A percentile compares a stretch with the other conserved stretches of the same genome.
These are phyloP conservation scores for Drosophila mulleri DNA, from an alignment of 2,888 invertebrate species.

Conservation along the genomic window DNA sequence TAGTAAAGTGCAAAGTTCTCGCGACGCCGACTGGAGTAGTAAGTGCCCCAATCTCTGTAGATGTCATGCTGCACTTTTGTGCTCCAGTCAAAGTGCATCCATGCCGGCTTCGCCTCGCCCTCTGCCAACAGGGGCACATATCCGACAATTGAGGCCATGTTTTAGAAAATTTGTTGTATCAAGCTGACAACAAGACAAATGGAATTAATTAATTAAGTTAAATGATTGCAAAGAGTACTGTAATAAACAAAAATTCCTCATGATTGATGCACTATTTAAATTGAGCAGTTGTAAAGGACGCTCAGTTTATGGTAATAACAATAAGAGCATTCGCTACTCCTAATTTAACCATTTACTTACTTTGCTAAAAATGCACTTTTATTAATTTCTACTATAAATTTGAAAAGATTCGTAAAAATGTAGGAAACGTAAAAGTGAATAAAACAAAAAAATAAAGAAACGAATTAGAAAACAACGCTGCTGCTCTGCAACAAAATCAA, in stretches of 20 bases:
- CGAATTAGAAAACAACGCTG: not conserved
- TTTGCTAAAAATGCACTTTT: not conserved
- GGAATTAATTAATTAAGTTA: not conserved
- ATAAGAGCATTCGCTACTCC: no score
- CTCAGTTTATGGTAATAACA: no score
- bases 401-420: not conserved
- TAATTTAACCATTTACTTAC: not conserved
- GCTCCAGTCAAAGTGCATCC: conserved; percentile 75
- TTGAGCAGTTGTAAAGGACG: no score
- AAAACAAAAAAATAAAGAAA: not conserved
- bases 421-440: not conserved
- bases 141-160: conserved; percentile 63
- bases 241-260: no score
- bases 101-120: conserved; percentile 53
- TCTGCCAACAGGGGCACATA: conserved; percentile 1
- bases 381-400: conserved; percentile 11
- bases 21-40: conserved; percentile 78
- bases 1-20: conserved; percentile 77
- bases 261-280: no score
- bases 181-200: not conserved
- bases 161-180: not conserved
- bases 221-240: no score
- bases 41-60: conserved; percentile 82
- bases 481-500: not conserved
- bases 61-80: conserved; percentile 78